Base-by-base conservation (phyloP, 2,797 vertebrate genomes). In the Channa striata region DNA sequence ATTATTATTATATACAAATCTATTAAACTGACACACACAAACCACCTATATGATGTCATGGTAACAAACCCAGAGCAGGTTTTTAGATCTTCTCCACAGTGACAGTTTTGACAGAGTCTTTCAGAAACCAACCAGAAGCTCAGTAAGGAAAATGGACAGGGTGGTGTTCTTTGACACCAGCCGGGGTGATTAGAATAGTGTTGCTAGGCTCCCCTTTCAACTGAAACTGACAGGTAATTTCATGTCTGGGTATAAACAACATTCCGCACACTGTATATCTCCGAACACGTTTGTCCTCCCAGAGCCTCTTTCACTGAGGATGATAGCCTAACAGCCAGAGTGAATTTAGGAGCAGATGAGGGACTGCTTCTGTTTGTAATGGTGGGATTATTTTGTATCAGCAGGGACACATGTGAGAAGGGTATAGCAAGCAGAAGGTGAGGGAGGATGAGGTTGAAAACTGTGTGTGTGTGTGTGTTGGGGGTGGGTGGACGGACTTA, bases 151-250 rank as follows among this genome's bases (percentile, higher is more conserved):
- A 80, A 73, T 47, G 52, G 58, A 44, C 68, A 56, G 58, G 34
- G 59, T 60, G 80, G 39, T 72, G 74, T 84, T 87, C 57, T 81
- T 75, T 78, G 78, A 88, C 77, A 86, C 64, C 68, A 62, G 60
- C 81, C 77, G 67, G 65, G 77, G 56, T 88, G 83, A 85, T 89
- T 90, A 88, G 56, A 85, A 87, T 84, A 82, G 69, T 77, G 73
- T 73, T 60, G 67, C 83, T 81, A 33, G 51, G 58, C 75, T 88
- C 54, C 70, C 43, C 49, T 85, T 88, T 82, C 63, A 80, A 72
- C 50, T 66, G 57, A 77, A 67, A 73, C 84, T 89, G 90, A 86
- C 89, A 90, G 86, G 81, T 86, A 80, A 90, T 90, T 89, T 81
- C 72, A 80, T 78, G 77, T 88, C 70, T 61, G 25, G 64, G 66